Percentiles rank a stretch among this genome's conserved stretches.
Conservation (phyloP, 2,113 vertebrate species). For the Suncus etruscus region DNA sequence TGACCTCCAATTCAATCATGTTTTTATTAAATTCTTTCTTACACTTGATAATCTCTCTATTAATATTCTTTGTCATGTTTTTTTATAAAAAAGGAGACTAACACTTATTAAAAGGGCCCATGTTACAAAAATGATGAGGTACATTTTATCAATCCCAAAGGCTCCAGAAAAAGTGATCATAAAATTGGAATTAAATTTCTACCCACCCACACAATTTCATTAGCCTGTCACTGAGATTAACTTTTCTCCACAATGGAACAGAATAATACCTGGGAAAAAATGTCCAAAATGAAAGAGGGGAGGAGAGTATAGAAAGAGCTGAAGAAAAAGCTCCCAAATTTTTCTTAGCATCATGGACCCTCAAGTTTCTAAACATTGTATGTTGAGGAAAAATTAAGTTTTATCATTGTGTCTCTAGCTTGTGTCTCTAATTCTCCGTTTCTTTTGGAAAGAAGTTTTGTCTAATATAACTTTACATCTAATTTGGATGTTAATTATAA, state of each 20-base stretch:
- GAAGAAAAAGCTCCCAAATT: neutral
- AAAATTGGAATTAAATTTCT: neutral
- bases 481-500: neutral
- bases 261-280: neutral
- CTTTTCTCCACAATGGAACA: neutral
- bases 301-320: conserved; percentile 48
- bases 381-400: neutral
- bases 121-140: neutral
- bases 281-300: neutral
- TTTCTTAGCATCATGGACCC: neutral
- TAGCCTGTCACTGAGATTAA: too few species aligned
- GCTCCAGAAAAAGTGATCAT: neutral
- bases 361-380: neutral
- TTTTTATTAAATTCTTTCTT: neutral
- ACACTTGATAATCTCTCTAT: neutral
- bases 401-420: neutral
- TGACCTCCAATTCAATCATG: neutral
- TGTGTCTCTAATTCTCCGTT: neutral
- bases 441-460: neutral
- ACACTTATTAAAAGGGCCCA: neutral
- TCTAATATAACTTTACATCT: neutral
- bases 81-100: neutral
- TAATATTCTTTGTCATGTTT: neutral
- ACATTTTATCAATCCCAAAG: neutral
- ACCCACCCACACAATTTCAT: neutral